Base-by-base conservation (phyloP, 2,797 vertebrate species). In the Anomalospiza imberbis region DNA sequence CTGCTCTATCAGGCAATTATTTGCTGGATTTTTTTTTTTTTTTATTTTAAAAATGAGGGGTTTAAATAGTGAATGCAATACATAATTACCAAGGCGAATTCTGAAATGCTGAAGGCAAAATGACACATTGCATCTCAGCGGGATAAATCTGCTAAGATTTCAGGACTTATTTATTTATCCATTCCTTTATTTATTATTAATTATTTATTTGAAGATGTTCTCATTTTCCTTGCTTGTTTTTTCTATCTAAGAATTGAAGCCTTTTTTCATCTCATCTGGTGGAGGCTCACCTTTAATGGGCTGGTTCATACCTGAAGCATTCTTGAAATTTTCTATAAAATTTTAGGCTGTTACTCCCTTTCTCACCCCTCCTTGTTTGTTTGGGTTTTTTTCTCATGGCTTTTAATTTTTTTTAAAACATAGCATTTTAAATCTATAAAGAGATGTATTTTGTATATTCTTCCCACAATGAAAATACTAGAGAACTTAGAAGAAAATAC, bases 141-240 rank as follows among this genome's bases (percentile, higher is more conserved):
- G 76, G 80, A 84, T 88, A 79, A 81, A 78, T 55, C 83, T 86
- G 88, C 61, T 75, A 74, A 50, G 79, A 88, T 67, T 85, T 85
- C 72, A 53, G 45, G 78, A 61, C 36, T 63, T 87, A 57, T 57
- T 87, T 79, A 79, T 72, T 79, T 71, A 79, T 79, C 67, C 44
- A 50, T 72, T 65, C 66, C 72, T 65, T 79, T 72, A 72, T 65
- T 65, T 79, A 28, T n/a, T 38, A 57, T 79, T 50, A 87, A 26
- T 32, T 76, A 74, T 80, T 55, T 86, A 85, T 74, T 70, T 66
- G 78, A 85, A 80, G 25, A 8, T 19, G 15, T 44, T 85, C 51
- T 70, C 28, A n/a, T 89, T 78, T 87, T 53, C 34, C 11, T 14
- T 58, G 45, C 24, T 31, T 75, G 42, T 66, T 58, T 61, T 70